phyloP scores from a whole-genome alignment of 1,140 invertebrate species.

The Drosophila busckii region DNA sequence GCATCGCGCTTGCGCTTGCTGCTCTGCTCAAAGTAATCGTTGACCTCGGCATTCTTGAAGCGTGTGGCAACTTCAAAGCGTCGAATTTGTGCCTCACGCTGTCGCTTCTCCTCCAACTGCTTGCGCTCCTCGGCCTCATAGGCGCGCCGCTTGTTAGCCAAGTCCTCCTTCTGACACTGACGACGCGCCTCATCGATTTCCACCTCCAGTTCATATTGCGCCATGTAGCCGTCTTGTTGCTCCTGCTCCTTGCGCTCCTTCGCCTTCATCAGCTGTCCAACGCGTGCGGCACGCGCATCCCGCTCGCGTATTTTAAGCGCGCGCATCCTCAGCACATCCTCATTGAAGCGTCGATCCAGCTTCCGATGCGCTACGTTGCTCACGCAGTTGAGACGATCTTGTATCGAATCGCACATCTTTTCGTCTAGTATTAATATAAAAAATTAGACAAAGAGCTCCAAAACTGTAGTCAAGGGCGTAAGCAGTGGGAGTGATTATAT shows the following conservation, averaged over 20 bases:
- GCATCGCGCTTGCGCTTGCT: conserved; percentile 4
- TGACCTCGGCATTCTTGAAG: conserved; percentile 39
- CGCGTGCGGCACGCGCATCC: neutral
- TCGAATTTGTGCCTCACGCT: conserved; percentile 17
- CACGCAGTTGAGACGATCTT: conserved; percentile 47
- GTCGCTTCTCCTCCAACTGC: neutral
- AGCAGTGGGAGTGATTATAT: no score
- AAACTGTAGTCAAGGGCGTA: no score
- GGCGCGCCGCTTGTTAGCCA: conserved; percentile 34
- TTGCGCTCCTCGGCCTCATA: conserved; percentile 26
- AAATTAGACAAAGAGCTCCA: neutral
- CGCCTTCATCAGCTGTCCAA: conserved; percentile 10
- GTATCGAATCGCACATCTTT: conserved; percentile 29
- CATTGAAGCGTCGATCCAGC: conserved; percentile 28
- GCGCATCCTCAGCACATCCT: conserved; percentile 7
- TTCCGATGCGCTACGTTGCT: conserved; percentile 39
- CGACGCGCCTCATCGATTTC: conserved; percentile 42
- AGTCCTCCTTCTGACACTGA: conserved; percentile 15
- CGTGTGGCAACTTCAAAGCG: conserved; percentile 41
- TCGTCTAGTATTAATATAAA: conserved; percentile 19
- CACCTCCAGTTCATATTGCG: conserved; percentile 17
- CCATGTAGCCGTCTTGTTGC: neutral
- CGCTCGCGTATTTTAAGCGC: neutral
- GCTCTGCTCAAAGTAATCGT: conserved; percentile 18
- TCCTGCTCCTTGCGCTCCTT: conserved; percentile 1